Evolutionary conservation across 2,113 vertebrate genomes (phyloP).

Genomic region (Ranitomeya variabilis): DNA sequence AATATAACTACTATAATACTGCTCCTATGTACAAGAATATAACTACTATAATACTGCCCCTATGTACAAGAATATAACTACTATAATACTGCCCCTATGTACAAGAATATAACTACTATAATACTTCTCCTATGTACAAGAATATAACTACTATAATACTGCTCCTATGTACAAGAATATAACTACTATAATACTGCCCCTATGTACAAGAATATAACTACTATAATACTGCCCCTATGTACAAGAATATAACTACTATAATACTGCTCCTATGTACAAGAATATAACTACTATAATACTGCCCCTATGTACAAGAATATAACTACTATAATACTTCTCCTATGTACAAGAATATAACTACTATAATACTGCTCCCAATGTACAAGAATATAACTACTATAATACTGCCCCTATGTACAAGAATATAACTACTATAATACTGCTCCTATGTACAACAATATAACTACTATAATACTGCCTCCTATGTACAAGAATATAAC

Average conservation of each 20-base stretch:
- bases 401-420: neutral
- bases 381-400: neutral
- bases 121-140: neutral
- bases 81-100: conserved; percentile 9
- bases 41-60: neutral
- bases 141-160: conserved; percentile 9
- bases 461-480: neutral
- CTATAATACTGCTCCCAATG: neutral
- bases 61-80: neutral
- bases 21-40: neutral
- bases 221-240: neutral
- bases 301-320: neutral
- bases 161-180: neutral
- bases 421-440: neutral
- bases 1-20: neutral
- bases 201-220: neutral
- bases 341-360: conserved; percentile 1
- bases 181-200: neutral
- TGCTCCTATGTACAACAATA: neutral
- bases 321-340: neutral
- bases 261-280: neutral
- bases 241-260: neutral
- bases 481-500: conserved; percentile 1
- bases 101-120: conserved; percentile 8
- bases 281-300: neutral